phyloP scores from a whole-genome alignment of 2,888 invertebrate species.

The Sthenelais limicola region DNA sequence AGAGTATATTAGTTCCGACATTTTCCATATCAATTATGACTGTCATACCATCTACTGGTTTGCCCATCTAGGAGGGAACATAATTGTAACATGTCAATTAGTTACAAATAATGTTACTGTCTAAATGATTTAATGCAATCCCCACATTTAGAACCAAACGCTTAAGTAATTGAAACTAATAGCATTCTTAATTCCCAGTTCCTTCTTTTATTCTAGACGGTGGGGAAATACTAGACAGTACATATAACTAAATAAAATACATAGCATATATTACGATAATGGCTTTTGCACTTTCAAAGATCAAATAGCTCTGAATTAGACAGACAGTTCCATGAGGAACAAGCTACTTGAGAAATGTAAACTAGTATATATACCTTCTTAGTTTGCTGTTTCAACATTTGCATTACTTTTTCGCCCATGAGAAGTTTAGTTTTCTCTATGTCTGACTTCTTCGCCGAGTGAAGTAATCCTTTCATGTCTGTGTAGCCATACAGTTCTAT shows the following conservation, averaged over 20 bases:
- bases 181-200: too few species aligned
- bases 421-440: constrained; percentile 49
- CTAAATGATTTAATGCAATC: too few species aligned
- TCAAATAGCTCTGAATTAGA: too few species aligned
- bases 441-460: constrained; percentile 48
- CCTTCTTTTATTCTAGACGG: too few species aligned
- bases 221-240: too few species aligned
- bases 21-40: constrained; percentile 69
- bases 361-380: constrained; percentile 59
- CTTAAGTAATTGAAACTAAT: too few species aligned
- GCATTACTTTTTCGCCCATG: constrained; percentile 47
- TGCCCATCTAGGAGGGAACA: constrained; percentile 56
- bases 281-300: too few species aligned
- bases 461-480: constrained; percentile 54
- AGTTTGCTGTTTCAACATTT: constrained; percentile 61
- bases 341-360: not conserved
- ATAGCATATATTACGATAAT: not conserved
- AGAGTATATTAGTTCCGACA: constrained; percentile 75
- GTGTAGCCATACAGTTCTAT: constrained; percentile 44
- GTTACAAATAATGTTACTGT: too few species aligned
- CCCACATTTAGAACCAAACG: too few species aligned
- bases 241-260: too few species aligned
- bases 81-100: too few species aligned
- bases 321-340: not conserved
- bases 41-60: constrained; percentile 60